A percentile compares a stretch with the other conserved stretches of the same genome.
phyloP scores from a whole-genome alignment of 2,113 vertebrate genomes.

The Lethenteron reissneri region DNA sequence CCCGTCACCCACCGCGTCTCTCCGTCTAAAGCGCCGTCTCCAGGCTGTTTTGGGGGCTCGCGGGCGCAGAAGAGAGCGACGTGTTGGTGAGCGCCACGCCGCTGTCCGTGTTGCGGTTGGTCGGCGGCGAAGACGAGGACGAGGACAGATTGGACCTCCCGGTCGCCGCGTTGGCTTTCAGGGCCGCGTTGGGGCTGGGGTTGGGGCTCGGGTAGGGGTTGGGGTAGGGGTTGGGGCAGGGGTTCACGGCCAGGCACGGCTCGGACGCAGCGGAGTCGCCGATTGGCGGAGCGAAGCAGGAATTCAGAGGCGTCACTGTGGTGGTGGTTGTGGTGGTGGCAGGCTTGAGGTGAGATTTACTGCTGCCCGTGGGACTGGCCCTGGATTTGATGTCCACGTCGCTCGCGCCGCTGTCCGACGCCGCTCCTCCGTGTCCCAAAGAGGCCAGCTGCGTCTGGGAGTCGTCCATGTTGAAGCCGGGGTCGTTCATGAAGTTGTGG shows the following conservation, averaged over 20 bases:
- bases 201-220: slow-evolving; percentile 25
- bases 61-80: slow-evolving; percentile 82
- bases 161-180: background rate
- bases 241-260: slow-evolving; percentile 67
- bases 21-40: slow-evolving; percentile 80
- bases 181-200: too few relatives aligned
- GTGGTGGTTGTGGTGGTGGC: slow-evolving; percentile 17
- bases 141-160: background rate
- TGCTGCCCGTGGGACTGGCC: too few relatives aligned
- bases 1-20: background rate
- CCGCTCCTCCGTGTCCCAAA: slow-evolving; percentile 78
- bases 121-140: background rate
- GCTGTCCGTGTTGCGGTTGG: slow-evolving; percentile 60
- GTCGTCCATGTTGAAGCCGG: slow-evolving; percentile 97
- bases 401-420: slow-evolving; percentile 50
- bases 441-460: slow-evolving; percentile 90
- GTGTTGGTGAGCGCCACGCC: slow-evolving; percentile 84
- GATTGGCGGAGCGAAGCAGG: too few relatives aligned
- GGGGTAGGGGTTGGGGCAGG: slow-evolving; percentile 69
- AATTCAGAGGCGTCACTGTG: too few relatives aligned
- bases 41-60: slow-evolving; percentile 96
- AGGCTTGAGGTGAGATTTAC: too few relatives aligned
- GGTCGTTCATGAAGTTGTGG: slow-evolving; percentile 99
- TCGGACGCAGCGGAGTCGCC: slow-evolving; percentile 13
- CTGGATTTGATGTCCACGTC: slow-evolving; percentile 10